Evolutionary conservation across 1,140 invertebrate genomes (phyloP).

Genomic region (Uloborus diversus): DNA sequence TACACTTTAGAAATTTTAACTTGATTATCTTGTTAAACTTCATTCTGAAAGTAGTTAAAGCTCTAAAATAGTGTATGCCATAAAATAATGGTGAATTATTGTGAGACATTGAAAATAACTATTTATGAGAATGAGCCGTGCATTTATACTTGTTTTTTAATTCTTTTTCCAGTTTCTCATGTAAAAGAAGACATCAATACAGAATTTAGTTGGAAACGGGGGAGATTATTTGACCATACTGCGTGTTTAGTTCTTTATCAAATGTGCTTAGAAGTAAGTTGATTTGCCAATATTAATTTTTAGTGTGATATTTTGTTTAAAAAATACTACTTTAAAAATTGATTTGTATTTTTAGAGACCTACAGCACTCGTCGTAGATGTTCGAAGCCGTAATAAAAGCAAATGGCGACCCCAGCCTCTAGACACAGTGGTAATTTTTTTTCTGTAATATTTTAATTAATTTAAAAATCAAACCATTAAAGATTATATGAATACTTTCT

Average conservation of each 20-base stretch:
- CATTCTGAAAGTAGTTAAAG: no score
- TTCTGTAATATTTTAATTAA: conserved; percentile 42
- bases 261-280: conserved; percentile 68
- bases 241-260: conserved; percentile 83
- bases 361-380: conserved; percentile 80
- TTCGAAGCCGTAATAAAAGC: conserved; percentile 88
- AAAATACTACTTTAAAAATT: neutral
- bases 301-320: neutral
- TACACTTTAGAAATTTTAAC: no score
- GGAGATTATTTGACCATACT: conserved; percentile 87
- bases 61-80: no score
- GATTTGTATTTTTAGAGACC: conserved; percentile 71
- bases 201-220: conserved; percentile 90
- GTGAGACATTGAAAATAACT: no score
- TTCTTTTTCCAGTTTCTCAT: conserved; percentile 76
- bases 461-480: no score
- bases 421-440: conserved; percentile 86
- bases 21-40: no score
- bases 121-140: no score
- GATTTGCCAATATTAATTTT: neutral
- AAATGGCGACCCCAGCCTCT: conserved; percentile 96
- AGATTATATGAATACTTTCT: no score
- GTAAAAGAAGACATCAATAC: conserved; percentile 73
- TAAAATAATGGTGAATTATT: no score
- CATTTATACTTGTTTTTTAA: no score